A percentile compares a stretch with the other conserved stretches of the same genome.
These are phyloP conservation scores for Leptonema lineaticorne DNA, from an alignment of 1,140 invertebrate genomes.

Conservation along the genomic window DNA sequence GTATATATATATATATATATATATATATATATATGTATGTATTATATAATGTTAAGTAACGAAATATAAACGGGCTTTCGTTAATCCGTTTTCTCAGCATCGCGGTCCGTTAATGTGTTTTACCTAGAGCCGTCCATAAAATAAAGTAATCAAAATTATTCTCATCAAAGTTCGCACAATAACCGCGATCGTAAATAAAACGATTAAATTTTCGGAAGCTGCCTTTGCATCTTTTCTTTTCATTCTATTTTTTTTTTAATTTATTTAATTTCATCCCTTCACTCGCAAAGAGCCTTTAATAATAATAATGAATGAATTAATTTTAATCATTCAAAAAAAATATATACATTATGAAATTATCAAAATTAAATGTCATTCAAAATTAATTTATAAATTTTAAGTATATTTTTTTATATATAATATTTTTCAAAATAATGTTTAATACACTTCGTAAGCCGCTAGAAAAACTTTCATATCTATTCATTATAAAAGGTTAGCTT, in stretches of 20 bases:
- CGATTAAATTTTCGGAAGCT: slow-evolving; percentile 8
- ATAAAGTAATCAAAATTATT: slow-evolving; percentile 20
- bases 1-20: background rate
- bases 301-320: too few species aligned
- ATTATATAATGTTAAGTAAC: background rate
- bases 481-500: too few species aligned
- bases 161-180: slow-evolving; percentile 16
- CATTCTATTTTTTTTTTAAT: background rate
- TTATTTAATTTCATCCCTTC: background rate
- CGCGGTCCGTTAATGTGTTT: slow-evolving; percentile 3
- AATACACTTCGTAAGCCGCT: too few species aligned
- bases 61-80: slow-evolving; percentile 3
- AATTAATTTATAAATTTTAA: too few species aligned
- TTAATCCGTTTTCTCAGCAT: background rate
- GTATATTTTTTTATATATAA: too few species aligned
- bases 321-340: too few species aligned
- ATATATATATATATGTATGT: background rate
- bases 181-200: slow-evolving; percentile 13
- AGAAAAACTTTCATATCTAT: too few species aligned
- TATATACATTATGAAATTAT: too few species aligned
- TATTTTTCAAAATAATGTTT: too few species aligned
- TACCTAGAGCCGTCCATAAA: background rate
- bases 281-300: too few species aligned
- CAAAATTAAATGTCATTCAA: too few species aligned
- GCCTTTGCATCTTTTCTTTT: background rate